Conservation (phyloP, 2,888 invertebrate genomes). For the Podabrus alpinus region DNA sequence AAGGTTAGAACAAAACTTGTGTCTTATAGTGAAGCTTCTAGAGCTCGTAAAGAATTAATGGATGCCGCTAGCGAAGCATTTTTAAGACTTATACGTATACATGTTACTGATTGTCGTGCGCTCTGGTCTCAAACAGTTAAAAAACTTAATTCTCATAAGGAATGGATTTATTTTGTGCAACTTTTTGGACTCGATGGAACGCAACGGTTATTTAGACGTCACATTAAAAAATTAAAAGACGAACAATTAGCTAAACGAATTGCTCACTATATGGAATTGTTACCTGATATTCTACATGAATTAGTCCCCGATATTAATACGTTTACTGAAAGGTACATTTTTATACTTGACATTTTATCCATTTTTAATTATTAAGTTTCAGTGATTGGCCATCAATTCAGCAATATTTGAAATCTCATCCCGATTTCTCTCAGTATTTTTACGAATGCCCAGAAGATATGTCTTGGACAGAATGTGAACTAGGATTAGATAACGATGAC, state of each 20-base stretch:
- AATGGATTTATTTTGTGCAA: slow-evolving; percentile 87
- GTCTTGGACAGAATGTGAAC: slow-evolving; percentile 77
- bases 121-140: slow-evolving; percentile 87
- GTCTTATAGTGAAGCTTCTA: slow-evolving; percentile 82
- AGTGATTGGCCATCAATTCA: slow-evolving; percentile 90
- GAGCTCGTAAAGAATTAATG: slow-evolving; percentile 83
- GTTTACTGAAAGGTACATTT: slow-evolving; percentile 63
- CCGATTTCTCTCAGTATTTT: slow-evolving; percentile 93
- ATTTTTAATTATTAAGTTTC: slow-evolving; percentile 36
- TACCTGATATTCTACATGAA: slow-evolving; percentile 77
- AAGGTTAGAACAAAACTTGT: slow-evolving; percentile 73
- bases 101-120: slow-evolving; percentile 81
- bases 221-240: slow-evolving; percentile 80
- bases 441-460: slow-evolving; percentile 79
- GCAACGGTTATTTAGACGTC: slow-evolving; percentile 73
- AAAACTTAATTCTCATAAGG: slow-evolving; percentile 83
- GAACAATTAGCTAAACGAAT: slow-evolving; percentile 78
- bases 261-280: slow-evolving; percentile 75
- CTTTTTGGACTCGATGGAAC: slow-evolving; percentile 74
- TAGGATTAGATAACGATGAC: slow-evolving; percentile 67
- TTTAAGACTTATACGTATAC: slow-evolving; percentile 81
- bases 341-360: slow-evolving; percentile 34
- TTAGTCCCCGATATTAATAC: slow-evolving; percentile 77
- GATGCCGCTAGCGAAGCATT: slow-evolving; percentile 91
- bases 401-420: slow-evolving; percentile 84